phyloP scores from a whole-genome alignment of 2,888 invertebrate genomes.

The Melanotus villosus region DNA sequence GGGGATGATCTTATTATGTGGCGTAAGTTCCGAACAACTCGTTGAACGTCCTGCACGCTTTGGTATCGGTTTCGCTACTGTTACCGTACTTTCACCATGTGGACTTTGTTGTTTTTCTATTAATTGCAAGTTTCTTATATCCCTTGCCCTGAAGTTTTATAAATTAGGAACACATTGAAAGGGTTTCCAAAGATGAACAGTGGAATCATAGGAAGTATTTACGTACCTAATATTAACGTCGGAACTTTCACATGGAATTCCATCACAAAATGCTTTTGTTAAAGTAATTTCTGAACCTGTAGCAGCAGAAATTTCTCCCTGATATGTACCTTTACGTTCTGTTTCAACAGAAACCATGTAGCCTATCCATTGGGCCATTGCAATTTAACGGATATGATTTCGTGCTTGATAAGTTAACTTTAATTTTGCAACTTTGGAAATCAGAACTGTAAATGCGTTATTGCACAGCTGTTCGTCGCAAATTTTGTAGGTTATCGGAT shows the following conservation, averaged over 20 bases:
- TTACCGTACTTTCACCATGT: slow-evolving; percentile 68
- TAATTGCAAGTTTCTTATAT: slow-evolving; percentile 83
- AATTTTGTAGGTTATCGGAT: too few relatives aligned
- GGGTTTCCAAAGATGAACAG: too few relatives aligned
- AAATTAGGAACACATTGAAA: not conserved
- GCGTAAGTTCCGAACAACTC: slow-evolving; percentile 64
- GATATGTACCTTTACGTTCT: slow-evolving; percentile 84
- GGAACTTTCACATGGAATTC: slow-evolving; percentile 73
- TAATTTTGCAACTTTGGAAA: too few relatives aligned
- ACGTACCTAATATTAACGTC: slow-evolving; percentile 76
- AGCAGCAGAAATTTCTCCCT: slow-evolving; percentile 83
- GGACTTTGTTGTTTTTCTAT: slow-evolving; percentile 75
- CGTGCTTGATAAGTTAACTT: too few relatives aligned
- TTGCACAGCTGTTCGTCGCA: too few relatives aligned
- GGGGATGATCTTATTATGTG: slow-evolving; percentile 66
- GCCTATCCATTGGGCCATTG: slow-evolving; percentile 80
- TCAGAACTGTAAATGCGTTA: too few relatives aligned
- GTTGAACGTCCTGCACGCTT: slow-evolving; percentile 70
- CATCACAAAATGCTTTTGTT: slow-evolving; percentile 87
- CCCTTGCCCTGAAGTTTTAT: slow-evolving; percentile 72
- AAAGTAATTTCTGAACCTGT: slow-evolving; percentile 82
- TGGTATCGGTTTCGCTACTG: slow-evolving; percentile 72
- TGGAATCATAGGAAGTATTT: too few relatives aligned
- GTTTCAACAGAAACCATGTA: slow-evolving; percentile 89
- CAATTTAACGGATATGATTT: too few relatives aligned